phyloP scores from a whole-genome alignment of 2,888 invertebrate species.

The Oxyteleia sp. region DNA sequence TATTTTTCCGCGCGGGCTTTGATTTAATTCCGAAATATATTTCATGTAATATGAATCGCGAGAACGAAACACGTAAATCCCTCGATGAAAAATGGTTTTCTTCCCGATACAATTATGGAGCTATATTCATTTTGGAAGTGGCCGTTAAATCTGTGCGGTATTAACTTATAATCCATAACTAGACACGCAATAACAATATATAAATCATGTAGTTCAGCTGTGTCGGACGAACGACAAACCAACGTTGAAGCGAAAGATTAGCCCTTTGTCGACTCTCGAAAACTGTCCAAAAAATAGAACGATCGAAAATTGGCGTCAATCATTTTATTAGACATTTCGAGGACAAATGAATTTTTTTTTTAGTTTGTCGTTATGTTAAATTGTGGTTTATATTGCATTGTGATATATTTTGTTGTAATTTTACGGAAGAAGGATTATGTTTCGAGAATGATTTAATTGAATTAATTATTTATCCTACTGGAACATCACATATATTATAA shows the following conservation, averaged over 20 bases:
- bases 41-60: constrained; percentile 6
- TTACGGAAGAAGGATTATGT: no score
- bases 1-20: not conserved
- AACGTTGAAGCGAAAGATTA: constrained; percentile 6
- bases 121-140: constrained; percentile 41
- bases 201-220: constrained; percentile 33
- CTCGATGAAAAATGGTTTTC: constrained; percentile 42
- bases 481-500: no score
- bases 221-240: constrained; percentile 21
- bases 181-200: constrained; percentile 39
- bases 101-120: constrained; percentile 23
- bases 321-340: no score
- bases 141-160: constrained; percentile 24
- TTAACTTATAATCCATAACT: constrained; percentile 51
- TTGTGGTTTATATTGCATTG: no score
- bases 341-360: no score
- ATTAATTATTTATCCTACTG: no score
- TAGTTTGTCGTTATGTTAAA: no score
- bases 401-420: no score
- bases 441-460: no score
- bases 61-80: constrained; percentile 20
- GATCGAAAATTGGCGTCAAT: no score
- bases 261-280: no score
- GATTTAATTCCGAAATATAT: constrained; percentile 24
- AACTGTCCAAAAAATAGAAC: no score